Conservation (phyloP, 1,140 invertebrate genomes). For the Heliconius hewitsoni region DNA sequence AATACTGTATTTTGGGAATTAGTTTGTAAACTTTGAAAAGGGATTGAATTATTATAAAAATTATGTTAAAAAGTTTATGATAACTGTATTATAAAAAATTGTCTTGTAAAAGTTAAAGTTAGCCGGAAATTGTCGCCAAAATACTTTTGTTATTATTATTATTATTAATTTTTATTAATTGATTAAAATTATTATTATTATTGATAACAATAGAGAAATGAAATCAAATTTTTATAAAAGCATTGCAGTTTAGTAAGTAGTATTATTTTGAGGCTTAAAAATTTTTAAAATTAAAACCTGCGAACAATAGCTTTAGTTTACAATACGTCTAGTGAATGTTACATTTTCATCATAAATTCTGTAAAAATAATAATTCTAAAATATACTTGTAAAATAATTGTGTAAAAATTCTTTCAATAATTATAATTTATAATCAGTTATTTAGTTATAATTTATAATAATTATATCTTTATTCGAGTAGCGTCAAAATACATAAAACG, state of each 20-base stretch:
- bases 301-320: not conserved
- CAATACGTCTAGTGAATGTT: not conserved
- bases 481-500: too few relatives aligned
- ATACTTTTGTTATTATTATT: not conserved
- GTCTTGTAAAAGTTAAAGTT: not conserved
- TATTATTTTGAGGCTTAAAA: not conserved
- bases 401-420: too few relatives aligned
- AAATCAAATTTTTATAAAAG: not conserved
- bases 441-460: too few relatives aligned
- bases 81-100: not conserved
- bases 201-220: not conserved
- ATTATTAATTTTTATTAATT: not conserved
- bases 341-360: not conserved
- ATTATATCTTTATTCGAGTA: too few relatives aligned
- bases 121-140: not conserved
- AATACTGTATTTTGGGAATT: not conserved
- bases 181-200: not conserved
- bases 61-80: not conserved
- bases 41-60: not conserved
- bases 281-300: not conserved
- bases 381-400: not conserved
- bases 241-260: not conserved
- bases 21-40: not conserved
- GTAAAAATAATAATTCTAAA: not conserved
- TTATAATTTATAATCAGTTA: too few relatives aligned